Evolutionary conservation across 2,888 invertebrate genomes (phyloP), one percentile per base, ranked within the genome.

Genomic region (Incurvaria masculella): DNA sequence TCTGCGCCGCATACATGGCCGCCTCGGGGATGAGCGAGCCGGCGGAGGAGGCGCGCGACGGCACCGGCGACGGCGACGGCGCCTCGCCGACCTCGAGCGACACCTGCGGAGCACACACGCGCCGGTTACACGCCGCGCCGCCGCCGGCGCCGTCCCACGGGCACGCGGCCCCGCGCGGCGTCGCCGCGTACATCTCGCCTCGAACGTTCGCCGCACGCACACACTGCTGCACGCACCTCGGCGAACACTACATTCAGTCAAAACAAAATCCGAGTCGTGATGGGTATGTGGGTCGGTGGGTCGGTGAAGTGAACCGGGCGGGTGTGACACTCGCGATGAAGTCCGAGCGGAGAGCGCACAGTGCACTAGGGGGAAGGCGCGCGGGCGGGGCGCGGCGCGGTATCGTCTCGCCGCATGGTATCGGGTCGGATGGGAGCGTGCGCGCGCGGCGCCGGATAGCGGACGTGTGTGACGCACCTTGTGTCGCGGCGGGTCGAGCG

Each of bases 1-100:
- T 85, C 70, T 86, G 86, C 59, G 84, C 82, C 55, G 83, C 82
- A 67, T 85, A 86, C 84, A 84, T 84, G 54, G 83, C 80, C 55
- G 83, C 75, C 73, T 83, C 84, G 58, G 83, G 81, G 64, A 85
- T 73, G 59, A 85, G 79, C 55, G 78, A 78, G 62, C 76, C 76
- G 49, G 75, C 74, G 23, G 76, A 76, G 46, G 78, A 76, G 66
- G 85, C 84, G 55, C 82, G 78, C 59, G 84, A 84, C 48, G 85
- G 85, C 59, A 80, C 83, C 62, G 85, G 85, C 49, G 85, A 85
- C 52, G 76, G 76, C 64, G 76, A 75, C 51, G 63, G 83, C 81
- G 81, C 84, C 81, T 74, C 85, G 68, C 68, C 83, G 71, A 71
- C 69, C 66, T 75, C 76, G 62, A 72, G 70, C 69, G 69, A 71